Evolutionary conservation across 1,140 invertebrate genomes (phyloP), one percentile per base, ranked within the genome.

Genomic region (Yoshiicerus persimilis): DNA sequence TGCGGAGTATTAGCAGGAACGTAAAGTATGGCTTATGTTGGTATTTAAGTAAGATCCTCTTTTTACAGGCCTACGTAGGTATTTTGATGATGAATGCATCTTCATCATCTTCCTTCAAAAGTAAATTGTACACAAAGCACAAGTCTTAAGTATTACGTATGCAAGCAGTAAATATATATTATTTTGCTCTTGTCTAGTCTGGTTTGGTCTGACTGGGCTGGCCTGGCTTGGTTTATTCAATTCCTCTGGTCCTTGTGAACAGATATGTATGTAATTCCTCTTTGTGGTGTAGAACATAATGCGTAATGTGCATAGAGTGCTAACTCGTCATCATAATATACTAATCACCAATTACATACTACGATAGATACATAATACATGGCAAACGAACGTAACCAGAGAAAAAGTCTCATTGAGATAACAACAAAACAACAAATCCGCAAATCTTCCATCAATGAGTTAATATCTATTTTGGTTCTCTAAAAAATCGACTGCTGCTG

Each of bases 381-480:
- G 9, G 23, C 64, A 66, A 30, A 70, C 13, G 66, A 70, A 56
- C 47, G 47, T 20, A 66, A 64, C 4, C 8, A 66, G 11, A 23
- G 27, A 66, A 25, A 66, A 70, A 70, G 23, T 70, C 75, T 80
- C 75, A 80, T 80, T 80, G 16, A 80, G 75, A 80, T 80, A 80
- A 80, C 75, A 80, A 80, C 75, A 80, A 80, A 34, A 34, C 75
- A 80, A 80, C 75, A 80, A 80, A 80, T 80, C 75, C 20, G 75
- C 34, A 38, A 80, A 80, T 80, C 75, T 80, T 80, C 75, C 32
- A 80, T 80, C 75, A 80, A 80, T 80, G 75, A 80, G 75, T 80
- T 80, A 80, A 80, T 38, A 80, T 80, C 75, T 80, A 80, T 80
- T 80, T 80, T 80, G 34, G 75, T 38, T 80, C 32, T 13, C 11